A percentile compares a stretch with the other conserved stretches of the same genome.
These are phyloP conservation scores for Epistrophe eligans DNA, from an alignment of 2,888 invertebrate genomes.

Conservation along the genomic window DNA sequence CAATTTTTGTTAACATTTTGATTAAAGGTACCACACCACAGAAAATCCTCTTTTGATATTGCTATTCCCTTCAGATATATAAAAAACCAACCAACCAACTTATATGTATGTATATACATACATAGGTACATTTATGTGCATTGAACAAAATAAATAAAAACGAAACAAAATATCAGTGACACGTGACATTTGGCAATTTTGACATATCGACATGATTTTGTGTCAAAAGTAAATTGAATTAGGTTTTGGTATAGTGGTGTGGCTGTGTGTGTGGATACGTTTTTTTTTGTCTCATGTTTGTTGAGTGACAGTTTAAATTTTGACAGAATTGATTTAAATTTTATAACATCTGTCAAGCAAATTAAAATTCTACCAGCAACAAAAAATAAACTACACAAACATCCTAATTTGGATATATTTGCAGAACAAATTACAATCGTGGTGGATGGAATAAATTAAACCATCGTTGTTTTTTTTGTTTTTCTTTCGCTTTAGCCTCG, in stretches of 20 bases:
- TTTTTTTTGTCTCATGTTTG: neutral
- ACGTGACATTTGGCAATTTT: conserved; percentile 32
- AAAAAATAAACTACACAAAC: conserved; percentile 66
- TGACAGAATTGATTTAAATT: conserved; percentile 34
- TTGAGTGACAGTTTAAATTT: conserved; percentile 27
- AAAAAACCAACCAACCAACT: conserved; percentile 32
- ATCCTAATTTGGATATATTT: conserved; percentile 80
- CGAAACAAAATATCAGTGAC: conserved; percentile 71
- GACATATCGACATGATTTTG: conserved; percentile 55
- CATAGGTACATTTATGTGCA: conserved; percentile 17
- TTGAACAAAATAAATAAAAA: conserved; percentile 37
- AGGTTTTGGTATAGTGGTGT: conserved; percentile 16
- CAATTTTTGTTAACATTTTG: conserved; percentile 78
- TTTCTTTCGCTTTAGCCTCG: neutral
- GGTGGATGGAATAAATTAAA: conserved; percentile 79
- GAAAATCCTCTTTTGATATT: conserved; percentile 60
- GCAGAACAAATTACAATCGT: conserved; percentile 82
- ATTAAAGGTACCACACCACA: conserved; percentile 77
- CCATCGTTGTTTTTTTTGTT: neutral
- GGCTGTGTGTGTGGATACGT: neutral
- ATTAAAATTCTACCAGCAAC: conserved; percentile 40
- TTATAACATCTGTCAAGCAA: conserved; percentile 50
- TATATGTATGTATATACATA: conserved; percentile 10
- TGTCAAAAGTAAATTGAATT: conserved; percentile 60
- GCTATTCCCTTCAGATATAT: conserved; percentile 69